Base-by-base conservation (phyloP, 1,140 invertebrate species). In the Orchesella cincta region DNA sequence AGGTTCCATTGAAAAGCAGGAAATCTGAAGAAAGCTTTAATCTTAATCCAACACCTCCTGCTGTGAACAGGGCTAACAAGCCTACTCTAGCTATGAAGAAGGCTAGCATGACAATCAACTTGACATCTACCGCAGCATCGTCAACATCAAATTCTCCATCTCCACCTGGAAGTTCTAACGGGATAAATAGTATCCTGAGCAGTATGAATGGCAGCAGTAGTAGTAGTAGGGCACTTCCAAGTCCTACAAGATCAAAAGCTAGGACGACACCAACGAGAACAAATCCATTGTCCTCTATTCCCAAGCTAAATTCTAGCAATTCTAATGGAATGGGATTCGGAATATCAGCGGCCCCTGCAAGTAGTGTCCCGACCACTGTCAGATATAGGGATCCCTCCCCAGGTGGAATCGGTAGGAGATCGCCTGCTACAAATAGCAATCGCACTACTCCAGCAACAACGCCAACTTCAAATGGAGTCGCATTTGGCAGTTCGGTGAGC, bases 101-200 rank as follows among this genome's bases (percentile, higher is more conserved):
- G 36, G 71, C 71, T 20, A 73, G 71, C 36, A 73, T 73, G 71
- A 46, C 71, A 26, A 73, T 73, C 16, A 73, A 73, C 46, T 73
- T 73, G 71, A 39, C 71, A 5, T 26, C 67, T n/a, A 23, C 35
- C 23, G 29, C 71, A 28, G 33, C 62, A 5, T 67, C 62, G 2
- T 31, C 28, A 29, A 8, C 23, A 29, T 67, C 62, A 14, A 14
- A 3, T 23, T 67, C 62, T 18, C 29, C 62, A 67, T 33, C 62
- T 8, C 62, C 62, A 31, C 39, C 39, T 26, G 26, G 28, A 33
- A 67, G 1, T 67, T 8, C 14, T 14, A 46, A 46, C 39, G 39
- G 39, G 5, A 46, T 46, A 18, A 46, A 57, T n/a, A 3, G 23
- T n/a, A 57, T 3, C 23, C n/a, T n/a, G n/a, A 57, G 23, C 23